phyloP scores from a whole-genome alignment of 2,888 invertebrate species.

The Uloborus plumipes region DNA sequence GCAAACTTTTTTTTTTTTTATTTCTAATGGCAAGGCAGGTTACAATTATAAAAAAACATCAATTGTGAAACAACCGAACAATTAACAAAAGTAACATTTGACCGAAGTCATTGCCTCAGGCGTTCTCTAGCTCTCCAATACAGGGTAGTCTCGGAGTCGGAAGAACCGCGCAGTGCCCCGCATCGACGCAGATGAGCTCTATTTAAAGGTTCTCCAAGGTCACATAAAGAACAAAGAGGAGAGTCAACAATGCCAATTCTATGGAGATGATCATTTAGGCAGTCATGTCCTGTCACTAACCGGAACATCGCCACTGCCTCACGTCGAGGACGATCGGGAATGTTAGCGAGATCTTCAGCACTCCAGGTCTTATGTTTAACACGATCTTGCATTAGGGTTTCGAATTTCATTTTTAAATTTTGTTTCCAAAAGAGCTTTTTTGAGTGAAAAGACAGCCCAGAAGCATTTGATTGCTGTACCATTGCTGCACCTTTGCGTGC shows the following conservation, averaged over 20 bases:
- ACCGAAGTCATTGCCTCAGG: not conserved
- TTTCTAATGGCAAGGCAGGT: too few species aligned
- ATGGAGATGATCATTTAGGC: not conserved
- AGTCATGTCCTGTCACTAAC: not conserved
- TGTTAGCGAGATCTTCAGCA: not conserved
- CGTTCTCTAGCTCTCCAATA: not conserved
- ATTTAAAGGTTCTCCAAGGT: too few species aligned
- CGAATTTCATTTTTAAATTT: not conserved
- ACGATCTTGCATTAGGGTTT: not conserved
- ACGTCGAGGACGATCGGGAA: not conserved
- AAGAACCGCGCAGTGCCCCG: not conserved
- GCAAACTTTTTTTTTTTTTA: too few species aligned
- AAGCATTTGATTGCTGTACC: too few species aligned
- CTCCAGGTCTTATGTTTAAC: not conserved
- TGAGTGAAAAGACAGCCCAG: not conserved
- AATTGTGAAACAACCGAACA: too few species aligned
- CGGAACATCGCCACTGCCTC: not conserved
- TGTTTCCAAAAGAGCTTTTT: too few species aligned
- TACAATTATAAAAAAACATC: too few species aligned
- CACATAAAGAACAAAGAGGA: too few species aligned
- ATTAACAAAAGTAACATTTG: too few species aligned
- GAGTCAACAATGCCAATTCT: too few species aligned
- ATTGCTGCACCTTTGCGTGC: too few species aligned
- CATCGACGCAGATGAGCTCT: not conserved
- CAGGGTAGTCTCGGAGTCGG: not conserved